Evolutionary conservation across 2,797 vertebrate genomes (phyloP), one percentile per base, ranked within the genome.

Genomic region (Falco concolor): DNA sequence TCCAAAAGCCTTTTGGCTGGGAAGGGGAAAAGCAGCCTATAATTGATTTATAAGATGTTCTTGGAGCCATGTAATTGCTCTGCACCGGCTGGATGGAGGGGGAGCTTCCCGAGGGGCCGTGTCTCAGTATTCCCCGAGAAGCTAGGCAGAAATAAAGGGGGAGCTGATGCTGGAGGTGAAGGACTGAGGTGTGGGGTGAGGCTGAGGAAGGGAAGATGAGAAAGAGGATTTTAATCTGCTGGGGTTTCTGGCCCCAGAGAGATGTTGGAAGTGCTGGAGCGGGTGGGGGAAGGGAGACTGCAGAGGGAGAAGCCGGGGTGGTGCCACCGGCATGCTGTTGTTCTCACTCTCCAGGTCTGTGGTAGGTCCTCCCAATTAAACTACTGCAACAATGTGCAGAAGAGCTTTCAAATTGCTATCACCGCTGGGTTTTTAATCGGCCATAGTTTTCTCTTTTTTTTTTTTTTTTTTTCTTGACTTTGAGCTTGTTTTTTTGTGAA

Each of bases 11-110:
- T 93, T 93, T 95, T 89, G 93, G 86, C 93, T 75, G 50, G 60
- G 53, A 90, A 89, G 73, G 38, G 68, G 54, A 83, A 89, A 82
- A 89, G 61, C 68, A 85, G 78, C 38, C 56, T 64, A 77, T 96
- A 95, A 97, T 94, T 92, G 34, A 96, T 96, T 96, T 93, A 89
- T 96, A 68, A 94, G 86, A 87, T 90, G 86, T 79, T 95, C 94
- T 87, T 0, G 1, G 88, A 95, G 86, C 65, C 53, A 4, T 24
- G 12, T 93, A 95, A 95, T 94, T 92, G 84, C 78, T 80, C 79
- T 15, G 3, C 67, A 67, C 44, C 0, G n/a, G 72, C 49, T 93
- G 72, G 52, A 24, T 82, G 70, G 63, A 89, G 40, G 16, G 68
- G 32, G 32, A 72, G 72, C 70, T 93, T 89, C 75, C 86, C 53